phyloP scores from a whole-genome alignment of 2,797 vertebrate genomes.

The Labeo calbasu region DNA sequence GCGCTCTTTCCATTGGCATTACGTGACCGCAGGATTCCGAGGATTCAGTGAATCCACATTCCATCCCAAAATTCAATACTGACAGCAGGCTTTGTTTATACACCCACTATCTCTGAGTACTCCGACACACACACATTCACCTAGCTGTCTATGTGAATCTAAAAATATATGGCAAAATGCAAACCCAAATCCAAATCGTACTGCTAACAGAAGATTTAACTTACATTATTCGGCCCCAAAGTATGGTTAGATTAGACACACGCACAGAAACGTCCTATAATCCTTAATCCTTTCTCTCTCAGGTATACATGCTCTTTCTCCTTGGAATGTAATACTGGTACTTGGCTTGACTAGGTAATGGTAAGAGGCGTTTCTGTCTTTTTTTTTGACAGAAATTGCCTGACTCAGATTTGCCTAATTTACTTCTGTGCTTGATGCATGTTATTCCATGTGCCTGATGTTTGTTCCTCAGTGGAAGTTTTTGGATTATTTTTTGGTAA shows the following conservation, averaged over 20 bases:
- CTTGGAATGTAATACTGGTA: constrained; percentile 5
- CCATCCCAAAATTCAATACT: constrained; percentile 24
- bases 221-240: not conserved
- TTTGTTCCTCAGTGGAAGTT: not conserved
- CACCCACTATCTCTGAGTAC: constrained; percentile 1
- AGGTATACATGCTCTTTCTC: constrained; percentile 4
- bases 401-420: not conserved
- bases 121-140: not conserved
- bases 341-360: not conserved
- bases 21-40: not conserved
- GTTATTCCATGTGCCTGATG: not conserved
- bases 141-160: not conserved
- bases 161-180: not conserved
- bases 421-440: not conserved
- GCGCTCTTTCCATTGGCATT: not conserved
- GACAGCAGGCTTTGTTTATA: constrained; percentile 30
- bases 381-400: not conserved
- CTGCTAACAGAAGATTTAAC: not conserved
- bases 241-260: not conserved
- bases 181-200: not conserved
- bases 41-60: constrained; percentile 6
- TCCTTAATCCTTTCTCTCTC: not conserved
- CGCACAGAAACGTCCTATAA: not conserved
- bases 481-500: constrained; percentile 4
- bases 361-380: constrained; percentile 26